Conservation (phyloP, 2,888 invertebrate species). For the Gnatocerus cornutus region DNA sequence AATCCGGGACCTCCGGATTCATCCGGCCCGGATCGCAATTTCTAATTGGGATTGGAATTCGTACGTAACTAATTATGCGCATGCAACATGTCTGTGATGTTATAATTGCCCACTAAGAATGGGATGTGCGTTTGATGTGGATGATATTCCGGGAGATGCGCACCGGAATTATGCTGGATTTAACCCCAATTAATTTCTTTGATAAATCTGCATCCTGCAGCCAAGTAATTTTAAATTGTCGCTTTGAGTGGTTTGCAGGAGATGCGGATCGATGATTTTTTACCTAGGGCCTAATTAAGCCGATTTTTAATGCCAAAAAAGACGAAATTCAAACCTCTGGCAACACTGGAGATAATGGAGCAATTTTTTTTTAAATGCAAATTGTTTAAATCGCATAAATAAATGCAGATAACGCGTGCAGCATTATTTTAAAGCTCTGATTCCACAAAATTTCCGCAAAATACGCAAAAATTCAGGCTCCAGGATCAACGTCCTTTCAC, state of each 20-base stretch:
- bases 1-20: slow-evolving; percentile 25
- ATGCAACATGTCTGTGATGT: slow-evolving; percentile 49
- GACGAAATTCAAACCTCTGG: no score
- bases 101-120: slow-evolving; percentile 46
- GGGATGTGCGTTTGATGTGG: slow-evolving; percentile 53
- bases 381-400: not conserved
- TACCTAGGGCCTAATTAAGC: slow-evolving; percentile 34
- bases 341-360: no score
- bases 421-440: not conserved
- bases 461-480: not conserved
- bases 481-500: not conserved
- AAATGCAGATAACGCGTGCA: slow-evolving; percentile 1
- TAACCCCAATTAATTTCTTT: slow-evolving; percentile 57
- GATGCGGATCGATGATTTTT: slow-evolving; percentile 21
- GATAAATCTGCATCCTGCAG: slow-evolving; percentile 55
- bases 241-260: slow-evolving; percentile 16
- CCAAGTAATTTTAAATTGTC: slow-evolving; percentile 46
- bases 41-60: slow-evolving; percentile 48
- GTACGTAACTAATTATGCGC: slow-evolving; percentile 50
- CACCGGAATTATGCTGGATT: slow-evolving; percentile 53
- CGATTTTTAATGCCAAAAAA: no score
- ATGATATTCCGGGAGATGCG: slow-evolving; percentile 21
- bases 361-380: no score
- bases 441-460: not conserved
- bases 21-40: slow-evolving; percentile 43